Evolutionary conservation across 1,140 invertebrate species (phyloP), one percentile per base, ranked within the genome.

Genomic region (Calliopsis andreniformis): DNA sequence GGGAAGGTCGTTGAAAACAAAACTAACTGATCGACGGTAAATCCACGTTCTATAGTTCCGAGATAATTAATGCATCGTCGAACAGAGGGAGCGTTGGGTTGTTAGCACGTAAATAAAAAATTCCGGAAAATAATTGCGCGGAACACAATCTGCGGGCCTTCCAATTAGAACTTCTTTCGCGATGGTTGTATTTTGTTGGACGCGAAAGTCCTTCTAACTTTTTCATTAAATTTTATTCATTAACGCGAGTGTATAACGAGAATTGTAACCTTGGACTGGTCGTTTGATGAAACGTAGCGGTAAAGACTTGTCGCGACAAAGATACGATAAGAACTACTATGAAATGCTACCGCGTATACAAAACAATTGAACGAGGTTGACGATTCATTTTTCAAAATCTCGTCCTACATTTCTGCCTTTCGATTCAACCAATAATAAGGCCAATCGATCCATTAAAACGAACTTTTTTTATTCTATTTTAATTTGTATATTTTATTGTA

Each of bases 181-280:
- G 20, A 49, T 5, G n/a, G 53, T 32, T 76, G 18, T 76, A 68
- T 76, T n/a, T 76, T 68, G 64, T 76, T 59, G 55, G 63, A 3
- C 4, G 4, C 20, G 32, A 14, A 68, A 76, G 6, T 76, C 59
- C 12, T 14, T 1, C 30, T 12, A 76, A 76, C 72, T 68, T 76
- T 68, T 76, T 76, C 68, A 76, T 76, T 68, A 68, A 76, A 76
- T 68, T 73, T 68, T 68, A 76, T 76, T 76, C 53, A 68, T 59
- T 76, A 59, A 59, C 18, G 64, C 10, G 30, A 47, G 32, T 5
- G 42, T 23, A 47, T 8, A 59, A 45, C 30, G 32, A 32, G n/a
- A 70, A 75, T 73, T 53, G 39, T 45, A 64, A 68, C 12, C 14
- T 45, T 14, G 18, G 49, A 32, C 30, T 8, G 18, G 25, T 53